These are phyloP conservation scores for Pogonognathellus flavescens DNA, from an alignment of 1,140 invertebrate genomes.

Conservation along the genomic window DNA sequence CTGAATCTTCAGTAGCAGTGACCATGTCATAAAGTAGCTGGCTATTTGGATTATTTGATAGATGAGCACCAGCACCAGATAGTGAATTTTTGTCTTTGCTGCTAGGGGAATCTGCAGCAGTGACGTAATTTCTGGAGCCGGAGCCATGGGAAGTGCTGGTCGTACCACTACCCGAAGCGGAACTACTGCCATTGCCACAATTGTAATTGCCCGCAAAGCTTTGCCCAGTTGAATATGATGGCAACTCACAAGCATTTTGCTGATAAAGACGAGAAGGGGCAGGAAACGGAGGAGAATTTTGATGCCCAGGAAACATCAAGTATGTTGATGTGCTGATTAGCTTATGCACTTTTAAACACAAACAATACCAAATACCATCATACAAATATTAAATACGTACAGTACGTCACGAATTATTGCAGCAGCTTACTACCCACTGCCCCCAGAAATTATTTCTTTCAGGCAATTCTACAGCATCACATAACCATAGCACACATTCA, in stretches of 20 bases:
- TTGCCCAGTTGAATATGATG: conserved; percentile 20
- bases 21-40: not conserved
- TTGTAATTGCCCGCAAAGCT: conserved; percentile 18
- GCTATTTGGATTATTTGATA: not conserved
- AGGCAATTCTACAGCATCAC: no score
- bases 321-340: conserved; percentile 64
- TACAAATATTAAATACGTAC: not conserved
- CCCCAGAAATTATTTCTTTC: no score
- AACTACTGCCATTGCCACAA: conserved; percentile 9
- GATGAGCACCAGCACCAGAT: not conserved
- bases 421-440: no score
- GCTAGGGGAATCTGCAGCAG: not conserved
- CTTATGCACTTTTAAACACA: conserved; percentile 62
- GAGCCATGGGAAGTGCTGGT: conserved; percentile 25
- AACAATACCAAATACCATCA: conserved; percentile 19
- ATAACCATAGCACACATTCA: no score
- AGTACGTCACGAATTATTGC: no score
- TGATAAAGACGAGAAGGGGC: conserved; percentile 35
- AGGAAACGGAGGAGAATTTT: conserved; percentile 25
- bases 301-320: conserved; percentile 65
- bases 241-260: conserved; percentile 22
- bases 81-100: conserved; percentile 17
- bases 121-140: not conserved
- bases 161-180: conserved; percentile 16
- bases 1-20: conserved; percentile 24